These are phyloP conservation scores for Eupithecia insigniata DNA, from an alignment of 2,888 invertebrate genomes.

Conservation along the genomic window DNA sequence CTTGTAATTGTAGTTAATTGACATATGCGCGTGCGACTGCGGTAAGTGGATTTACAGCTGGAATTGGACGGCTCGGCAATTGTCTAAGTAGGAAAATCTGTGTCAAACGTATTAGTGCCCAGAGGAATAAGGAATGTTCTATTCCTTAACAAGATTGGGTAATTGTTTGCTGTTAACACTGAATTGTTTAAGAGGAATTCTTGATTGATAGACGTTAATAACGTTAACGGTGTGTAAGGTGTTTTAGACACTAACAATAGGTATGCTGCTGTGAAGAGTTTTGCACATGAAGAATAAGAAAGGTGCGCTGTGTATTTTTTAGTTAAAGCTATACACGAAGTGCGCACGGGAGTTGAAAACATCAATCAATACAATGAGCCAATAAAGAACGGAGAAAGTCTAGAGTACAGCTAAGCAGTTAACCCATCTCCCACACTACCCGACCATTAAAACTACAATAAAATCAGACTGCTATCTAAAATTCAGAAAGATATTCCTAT, in stretches of 20 bases:
- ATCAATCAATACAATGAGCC: constrained; percentile 20
- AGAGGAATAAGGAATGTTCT: constrained; percentile 18
- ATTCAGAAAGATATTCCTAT: constrained; percentile 37
- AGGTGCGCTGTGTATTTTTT: background rate
- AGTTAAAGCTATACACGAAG: background rate
- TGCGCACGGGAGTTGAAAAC: background rate
- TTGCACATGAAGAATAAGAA: background rate
- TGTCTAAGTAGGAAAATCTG: constrained; percentile 52
- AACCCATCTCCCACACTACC: constrained; percentile 33
- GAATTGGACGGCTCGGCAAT: constrained; percentile 65
- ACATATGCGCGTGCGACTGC: constrained; percentile 62
- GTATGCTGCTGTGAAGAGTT: background rate
- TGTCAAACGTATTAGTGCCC: constrained; percentile 44
- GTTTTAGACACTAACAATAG: background rate
- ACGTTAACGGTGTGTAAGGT: background rate
- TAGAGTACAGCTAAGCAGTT: constrained; percentile 33
- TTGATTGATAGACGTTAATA: constrained; percentile 7
- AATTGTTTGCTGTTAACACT: constrained; percentile 21
- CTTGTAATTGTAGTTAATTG: constrained; percentile 76
- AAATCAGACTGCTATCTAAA: constrained; percentile 35
- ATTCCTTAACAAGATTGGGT: constrained; percentile 20
- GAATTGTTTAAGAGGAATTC: constrained; percentile 8
- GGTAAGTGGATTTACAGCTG: constrained; percentile 74
- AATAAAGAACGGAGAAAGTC: constrained; percentile 47
- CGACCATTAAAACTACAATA: constrained; percentile 39